Base-by-base conservation (phyloP, 2,113 vertebrate genomes). In the Phyllopteryx taeniolatus region DNA sequence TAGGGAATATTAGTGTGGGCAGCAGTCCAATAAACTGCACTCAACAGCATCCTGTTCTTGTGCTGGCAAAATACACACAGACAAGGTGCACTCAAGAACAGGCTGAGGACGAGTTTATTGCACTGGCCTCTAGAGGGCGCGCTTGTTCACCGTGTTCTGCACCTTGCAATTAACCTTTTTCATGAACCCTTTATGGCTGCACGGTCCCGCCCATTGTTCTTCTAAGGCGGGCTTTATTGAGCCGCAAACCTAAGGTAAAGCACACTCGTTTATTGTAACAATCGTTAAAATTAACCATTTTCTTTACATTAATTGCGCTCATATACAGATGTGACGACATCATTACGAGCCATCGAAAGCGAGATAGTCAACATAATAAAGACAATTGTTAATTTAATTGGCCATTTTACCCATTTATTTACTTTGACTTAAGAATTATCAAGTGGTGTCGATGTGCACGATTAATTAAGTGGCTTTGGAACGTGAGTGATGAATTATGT, bases 311-410 rank as follows among this genome's bases (percentile, higher is more conserved):
- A 57, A 57, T 57, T 27, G 9, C n/a, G 20, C 22, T 11, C 56
- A 13, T 27, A 12, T 59, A 22, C 22, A 61, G 42, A 47, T 66
- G 8, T 4, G 43, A 66, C 47, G 43, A 66, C 64, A 47, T 66
- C 44, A 66, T 47, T 9, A 6, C 43, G 17, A 15, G 59, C 59
- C 43, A 31, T 66, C 59, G 31, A 15, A 14, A 8, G 64, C 14
- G 2, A 27, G 12, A 35, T 61, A 8, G n/a, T 46, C 27, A 66
- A 47, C 43, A 66, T 27, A 44, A 22, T 44, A 96, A 96, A 96
- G 94, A 95, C 94, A 94, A 95, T 96, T 97, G 96, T 94, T 94
- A 93, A 94, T 94, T 95, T 98, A 98, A 98, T 97, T 97, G 94
- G 92, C 94, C 95, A 94, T 97, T 97, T 95, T 94, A 22, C 1